Evolutionary conservation across 2,888 invertebrate genomes (phyloP).

Genomic region (Trileptium ribeirensis): DNA sequence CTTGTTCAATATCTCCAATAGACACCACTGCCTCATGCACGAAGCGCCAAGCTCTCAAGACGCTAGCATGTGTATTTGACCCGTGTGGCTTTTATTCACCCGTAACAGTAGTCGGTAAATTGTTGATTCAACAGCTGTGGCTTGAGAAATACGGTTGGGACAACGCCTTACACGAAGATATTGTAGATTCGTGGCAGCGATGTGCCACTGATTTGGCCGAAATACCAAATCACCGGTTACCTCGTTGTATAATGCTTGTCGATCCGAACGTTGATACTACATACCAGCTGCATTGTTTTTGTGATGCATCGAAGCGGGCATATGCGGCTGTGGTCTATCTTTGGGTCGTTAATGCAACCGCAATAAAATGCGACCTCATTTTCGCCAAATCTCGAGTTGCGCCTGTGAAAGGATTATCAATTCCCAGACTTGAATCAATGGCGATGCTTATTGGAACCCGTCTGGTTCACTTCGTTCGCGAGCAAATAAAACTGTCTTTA

Average conservation of each 20-base stretch:
- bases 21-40: too few species aligned
- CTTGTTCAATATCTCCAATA: neutral
- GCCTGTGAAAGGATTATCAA: conserved; percentile 34
- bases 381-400: conserved; percentile 36
- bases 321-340: conserved; percentile 38
- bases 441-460: conserved; percentile 21
- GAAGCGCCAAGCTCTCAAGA: conserved; percentile 29
- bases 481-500: conserved; percentile 34
- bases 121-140: neutral
- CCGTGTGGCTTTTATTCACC: conserved; percentile 34
- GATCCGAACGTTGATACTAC: neutral
- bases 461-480: conserved; percentile 25
- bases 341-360: neutral
- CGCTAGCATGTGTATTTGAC: conserved; percentile 34
- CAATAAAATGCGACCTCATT: conserved; percentile 20
- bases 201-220: neutral
- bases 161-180: neutral
- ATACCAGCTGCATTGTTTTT: conserved; percentile 27
- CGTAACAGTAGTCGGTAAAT: conserved; percentile 30
- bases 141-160: neutral
- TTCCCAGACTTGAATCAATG: conserved; percentile 33
- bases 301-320: conserved; percentile 38
- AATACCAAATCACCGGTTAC: neutral
- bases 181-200: neutral
- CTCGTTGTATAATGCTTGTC: neutral